Evolutionary conservation across 1,140 invertebrate genomes (phyloP), one percentile per base, ranked within the genome.

Genomic region (Drosophila truncata): DNA sequence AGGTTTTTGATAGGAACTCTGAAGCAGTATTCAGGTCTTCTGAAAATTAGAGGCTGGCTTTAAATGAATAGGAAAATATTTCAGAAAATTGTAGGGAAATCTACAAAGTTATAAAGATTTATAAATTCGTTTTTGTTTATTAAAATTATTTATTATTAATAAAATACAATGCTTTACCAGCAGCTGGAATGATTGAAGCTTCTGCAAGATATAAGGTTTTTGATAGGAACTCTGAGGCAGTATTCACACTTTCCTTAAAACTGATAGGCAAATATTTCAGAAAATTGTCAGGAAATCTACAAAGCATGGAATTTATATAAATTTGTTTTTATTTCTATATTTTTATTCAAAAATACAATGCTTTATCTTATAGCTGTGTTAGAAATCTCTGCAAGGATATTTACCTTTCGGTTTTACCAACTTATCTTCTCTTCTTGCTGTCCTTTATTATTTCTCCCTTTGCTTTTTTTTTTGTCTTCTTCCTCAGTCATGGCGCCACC

Each of bases 401-500:
- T 2, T 2, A 35, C 0, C 0, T 16, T 16, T 35, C 20, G 31
- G 4, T 5, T 54, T 23, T 14, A 14, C 8, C 1, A 23, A 35
- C 1, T 35, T 3, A 5, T 13, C 13, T 57, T 65, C 7, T 14
- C 18, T 39, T 37, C 11, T 18, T 11, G 8, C 10, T 16, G 16
- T 31, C 11, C 23, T 41, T 60, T 41, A 25, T 18, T 25, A 37
- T 20, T 37, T 35, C 16, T 18, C 14, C 25, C n/a, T n/a, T n/a
- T n/a, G n/a, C n/a, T n/a, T 27, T n/a, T 27, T 49, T 57, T 39
- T 27, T 31, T 7, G 49, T 4, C 4, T 23, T 57, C 11, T 44
- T 13, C 13, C 23, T 33, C 23, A 8, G 16, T 23, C 31, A 8
- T 6, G 29, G 33, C 33, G 16, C 75, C 39, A 72, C 77, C 66